phyloP scores from a whole-genome alignment of 2,888 invertebrate genomes.

The Thyatira batis region DNA sequence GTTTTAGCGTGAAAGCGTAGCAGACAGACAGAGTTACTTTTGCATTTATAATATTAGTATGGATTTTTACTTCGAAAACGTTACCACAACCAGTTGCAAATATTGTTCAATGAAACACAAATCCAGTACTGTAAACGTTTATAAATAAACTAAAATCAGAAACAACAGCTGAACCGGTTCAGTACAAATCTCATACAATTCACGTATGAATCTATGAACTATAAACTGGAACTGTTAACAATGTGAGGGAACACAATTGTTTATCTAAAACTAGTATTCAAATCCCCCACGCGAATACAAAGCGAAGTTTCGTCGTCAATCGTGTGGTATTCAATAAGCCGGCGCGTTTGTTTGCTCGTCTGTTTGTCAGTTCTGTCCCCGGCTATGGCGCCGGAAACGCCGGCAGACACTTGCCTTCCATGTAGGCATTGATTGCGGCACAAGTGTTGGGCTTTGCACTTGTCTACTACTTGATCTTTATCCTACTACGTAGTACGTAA shows the following conservation, averaged over 20 bases:
- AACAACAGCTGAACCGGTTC: not conserved
- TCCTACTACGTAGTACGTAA: too few species aligned
- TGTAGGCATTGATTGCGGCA: not conserved
- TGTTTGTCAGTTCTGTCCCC: slow-evolving; percentile 9
- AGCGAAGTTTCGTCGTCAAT: slow-evolving; percentile 5
- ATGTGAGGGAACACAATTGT: not conserved
- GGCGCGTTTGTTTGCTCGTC: slow-evolving; percentile 19
- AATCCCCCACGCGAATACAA: not conserved
- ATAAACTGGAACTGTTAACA: not conserved
- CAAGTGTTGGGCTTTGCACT: not conserved
- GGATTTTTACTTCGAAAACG: too few species aligned
- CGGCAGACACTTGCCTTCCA: not conserved
- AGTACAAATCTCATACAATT: not conserved
- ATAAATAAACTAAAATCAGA: not conserved
- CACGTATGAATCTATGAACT: not conserved
- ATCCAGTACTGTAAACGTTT: too few species aligned
- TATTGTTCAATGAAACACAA: too few species aligned
- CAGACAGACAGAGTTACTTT: too few species aligned
- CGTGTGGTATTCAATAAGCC: slow-evolving; percentile 23
- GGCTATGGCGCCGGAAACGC: slow-evolving; percentile 28
- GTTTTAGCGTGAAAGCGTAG: too few species aligned
- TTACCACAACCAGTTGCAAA: too few species aligned
- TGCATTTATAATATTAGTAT: too few species aligned
- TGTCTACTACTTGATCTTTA: not conserved
- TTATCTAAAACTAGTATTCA: not conserved